phyloP scores from a whole-genome alignment of 1,140 invertebrate species.

The Drosophila tsacasi region DNA sequence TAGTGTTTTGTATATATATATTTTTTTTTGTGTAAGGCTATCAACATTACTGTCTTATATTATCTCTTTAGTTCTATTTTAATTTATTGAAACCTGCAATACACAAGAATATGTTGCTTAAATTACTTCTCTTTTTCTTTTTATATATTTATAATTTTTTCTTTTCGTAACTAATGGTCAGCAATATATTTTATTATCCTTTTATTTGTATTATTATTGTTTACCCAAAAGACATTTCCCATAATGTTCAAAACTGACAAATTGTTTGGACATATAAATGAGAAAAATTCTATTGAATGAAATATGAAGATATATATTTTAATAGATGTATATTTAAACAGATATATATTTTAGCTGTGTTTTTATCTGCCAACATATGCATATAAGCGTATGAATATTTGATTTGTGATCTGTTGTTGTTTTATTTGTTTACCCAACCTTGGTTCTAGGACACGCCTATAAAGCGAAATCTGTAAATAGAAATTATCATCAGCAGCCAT shows the following conservation, averaged over 20 bases:
- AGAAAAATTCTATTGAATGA: background rate
- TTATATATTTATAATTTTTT: background rate
- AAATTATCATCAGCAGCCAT: slow-evolving; percentile 73
- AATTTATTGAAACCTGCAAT: background rate
- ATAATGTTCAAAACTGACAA: background rate
- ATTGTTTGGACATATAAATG: background rate
- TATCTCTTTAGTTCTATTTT: no score
- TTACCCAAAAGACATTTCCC: background rate
- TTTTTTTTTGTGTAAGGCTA: no score
- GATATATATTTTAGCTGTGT: background rate
- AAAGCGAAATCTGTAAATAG: slow-evolving; percentile 78
- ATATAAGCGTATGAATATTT: slow-evolving; percentile 35
- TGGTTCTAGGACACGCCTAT: slow-evolving; percentile 71
- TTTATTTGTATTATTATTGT: background rate
- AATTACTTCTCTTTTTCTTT: background rate
- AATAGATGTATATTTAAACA: no score
- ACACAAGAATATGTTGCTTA: background rate
- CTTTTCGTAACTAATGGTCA: no score
- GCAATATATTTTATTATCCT: background rate
- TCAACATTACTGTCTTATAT: no score
- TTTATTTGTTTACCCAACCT: slow-evolving; percentile 60
- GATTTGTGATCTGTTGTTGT: slow-evolving; percentile 46
- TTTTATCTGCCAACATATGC: slow-evolving; percentile 1
- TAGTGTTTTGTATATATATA: no score
- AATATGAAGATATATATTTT: background rate